Conservation (phyloP, 2,113 vertebrate species). For the Bungarus multicinctus region DNA sequence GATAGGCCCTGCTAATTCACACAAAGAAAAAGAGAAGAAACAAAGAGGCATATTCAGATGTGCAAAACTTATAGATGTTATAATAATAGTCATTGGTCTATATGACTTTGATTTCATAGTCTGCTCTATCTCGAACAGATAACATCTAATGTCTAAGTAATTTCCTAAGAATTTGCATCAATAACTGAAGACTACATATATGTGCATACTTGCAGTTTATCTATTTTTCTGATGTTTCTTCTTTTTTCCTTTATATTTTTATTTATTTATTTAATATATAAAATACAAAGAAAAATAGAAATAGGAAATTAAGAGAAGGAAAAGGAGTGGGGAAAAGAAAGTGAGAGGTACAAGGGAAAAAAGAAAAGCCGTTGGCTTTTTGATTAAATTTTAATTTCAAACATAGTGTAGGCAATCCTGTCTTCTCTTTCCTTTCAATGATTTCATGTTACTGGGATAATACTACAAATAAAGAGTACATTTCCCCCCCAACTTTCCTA, state of each 20-base stretch:
- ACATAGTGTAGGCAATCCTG: background rate
- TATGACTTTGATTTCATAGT: background rate
- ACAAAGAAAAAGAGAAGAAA: background rate
- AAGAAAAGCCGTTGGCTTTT: background rate
- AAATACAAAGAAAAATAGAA: too few species aligned
- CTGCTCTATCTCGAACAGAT: background rate
- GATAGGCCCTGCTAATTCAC: background rate
- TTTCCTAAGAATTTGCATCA: background rate
- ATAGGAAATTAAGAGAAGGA: too few species aligned
- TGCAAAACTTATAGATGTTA: background rate
- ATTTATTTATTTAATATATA: too few species aligned
- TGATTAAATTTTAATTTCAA: background rate
- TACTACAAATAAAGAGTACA: background rate
- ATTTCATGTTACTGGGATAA: background rate
- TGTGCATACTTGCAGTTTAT: background rate
- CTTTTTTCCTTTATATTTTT: background rate
- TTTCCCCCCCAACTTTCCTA: background rate
- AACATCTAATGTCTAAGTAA: background rate
- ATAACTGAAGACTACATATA: background rate
- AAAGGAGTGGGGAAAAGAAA: too few species aligned
- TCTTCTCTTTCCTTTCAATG: background rate
- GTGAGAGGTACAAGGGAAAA: too few species aligned
- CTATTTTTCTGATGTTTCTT: background rate
- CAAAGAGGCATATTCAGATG: background rate
- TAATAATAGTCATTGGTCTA: background rate